These are phyloP conservation scores for Aspiorhynchus laticeps DNA, from an alignment of 2,113 vertebrate genomes.

Conservation along the genomic window DNA sequence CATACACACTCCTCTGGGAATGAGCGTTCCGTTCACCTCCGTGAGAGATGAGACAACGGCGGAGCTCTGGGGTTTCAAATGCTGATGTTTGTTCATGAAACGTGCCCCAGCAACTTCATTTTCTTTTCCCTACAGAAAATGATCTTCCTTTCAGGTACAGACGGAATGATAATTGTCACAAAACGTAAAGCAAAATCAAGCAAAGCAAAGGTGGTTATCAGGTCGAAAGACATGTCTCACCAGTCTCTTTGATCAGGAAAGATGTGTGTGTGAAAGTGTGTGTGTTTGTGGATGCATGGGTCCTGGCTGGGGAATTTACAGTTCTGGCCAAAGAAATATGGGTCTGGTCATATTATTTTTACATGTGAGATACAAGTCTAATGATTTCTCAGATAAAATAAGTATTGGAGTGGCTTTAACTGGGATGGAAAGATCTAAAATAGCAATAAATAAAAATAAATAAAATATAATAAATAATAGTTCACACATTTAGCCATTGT, in stretches of 20 bases:
- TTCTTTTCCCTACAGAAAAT: slow-evolving; percentile 32
- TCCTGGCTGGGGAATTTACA: background rate
- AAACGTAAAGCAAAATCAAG: background rate
- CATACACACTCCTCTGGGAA: slow-evolving; percentile 70
- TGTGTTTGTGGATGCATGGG: background rate
- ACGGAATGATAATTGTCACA: slow-evolving; percentile 28
- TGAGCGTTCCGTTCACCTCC: background rate
- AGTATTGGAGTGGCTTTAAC: background rate
- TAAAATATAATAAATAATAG: background rate
- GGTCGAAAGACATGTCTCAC: background rate
- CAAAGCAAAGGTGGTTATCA: background rate
- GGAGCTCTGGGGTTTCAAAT: slow-evolving; percentile 34
- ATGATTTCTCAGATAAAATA: background rate
- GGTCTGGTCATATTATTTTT: background rate
- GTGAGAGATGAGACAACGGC: slow-evolving; percentile 19
- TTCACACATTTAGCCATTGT: too few species aligned
- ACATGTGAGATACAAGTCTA: background rate
- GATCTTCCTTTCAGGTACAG: slow-evolving; percentile 2
- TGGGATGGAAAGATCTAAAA: background rate
- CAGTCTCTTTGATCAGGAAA: slow-evolving; percentile 3
- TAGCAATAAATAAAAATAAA: background rate
- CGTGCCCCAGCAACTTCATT: slow-evolving; percentile 40
- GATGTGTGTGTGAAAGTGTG: background rate
- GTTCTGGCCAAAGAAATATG: background rate
- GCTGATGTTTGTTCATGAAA: slow-evolving; percentile 47